Evolutionary conservation across 1,140 invertebrate genomes (phyloP).

Genomic region (Nasonia giraulti): DNA sequence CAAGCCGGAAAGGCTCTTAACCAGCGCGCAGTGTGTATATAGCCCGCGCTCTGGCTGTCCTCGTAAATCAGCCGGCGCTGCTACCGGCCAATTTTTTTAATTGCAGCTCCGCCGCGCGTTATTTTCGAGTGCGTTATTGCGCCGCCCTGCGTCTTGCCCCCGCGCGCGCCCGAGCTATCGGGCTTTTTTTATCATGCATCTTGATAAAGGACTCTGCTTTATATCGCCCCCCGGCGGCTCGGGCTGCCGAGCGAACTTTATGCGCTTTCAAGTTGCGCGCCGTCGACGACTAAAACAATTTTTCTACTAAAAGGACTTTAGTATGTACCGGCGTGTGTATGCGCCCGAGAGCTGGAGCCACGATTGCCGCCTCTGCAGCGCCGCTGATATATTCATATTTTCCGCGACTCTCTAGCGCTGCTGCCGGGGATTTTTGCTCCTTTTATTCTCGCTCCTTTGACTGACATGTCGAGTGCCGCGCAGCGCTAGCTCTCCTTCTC

Average conservation of each 20-base stretch:
- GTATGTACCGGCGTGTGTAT: background rate
- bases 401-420: background rate
- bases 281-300: constrained; percentile 1
- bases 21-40: background rate
- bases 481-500: background rate
- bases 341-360: too few relatives aligned
- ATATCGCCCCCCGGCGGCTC: too few relatives aligned
- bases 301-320: background rate
- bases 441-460: background rate
- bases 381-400: background rate
- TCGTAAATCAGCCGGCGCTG: background rate
- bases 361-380: too few relatives aligned
- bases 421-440: background rate
- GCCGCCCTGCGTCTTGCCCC: background rate
- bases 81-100: background rate
- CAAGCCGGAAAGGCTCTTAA: background rate
- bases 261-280: background rate
- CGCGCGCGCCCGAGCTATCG: background rate
- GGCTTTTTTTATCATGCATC: constrained; percentile 1
- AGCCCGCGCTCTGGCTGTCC: background rate
- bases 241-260: background rate
- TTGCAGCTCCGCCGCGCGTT: background rate
- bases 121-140: constrained; percentile 2
- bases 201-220: background rate
- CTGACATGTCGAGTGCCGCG: background rate